These are phyloP conservation scores for Parazoanthus swiftii DNA, from an alignment of 92 coral and sea anemone genomes.

Conservation along the genomic window DNA sequence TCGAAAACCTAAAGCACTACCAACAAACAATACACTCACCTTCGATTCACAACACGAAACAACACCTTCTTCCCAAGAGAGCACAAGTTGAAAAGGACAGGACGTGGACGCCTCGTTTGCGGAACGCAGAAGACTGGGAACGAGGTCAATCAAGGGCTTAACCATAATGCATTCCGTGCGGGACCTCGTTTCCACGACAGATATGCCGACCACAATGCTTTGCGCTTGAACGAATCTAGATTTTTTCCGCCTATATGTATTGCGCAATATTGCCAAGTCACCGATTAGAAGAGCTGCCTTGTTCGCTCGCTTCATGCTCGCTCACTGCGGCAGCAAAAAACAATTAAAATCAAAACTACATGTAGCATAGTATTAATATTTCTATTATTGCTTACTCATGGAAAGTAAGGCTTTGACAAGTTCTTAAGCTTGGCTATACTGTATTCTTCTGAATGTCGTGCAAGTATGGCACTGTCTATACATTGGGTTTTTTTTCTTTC, in stretches of 20 bases:
- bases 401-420: constrained; percentile 41
- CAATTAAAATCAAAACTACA: too few species aligned
- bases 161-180: background rate
- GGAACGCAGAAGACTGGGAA: constrained; percentile 4
- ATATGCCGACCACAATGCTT: too few species aligned
- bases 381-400: too few species aligned
- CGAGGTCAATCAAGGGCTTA: constrained; percentile 6
- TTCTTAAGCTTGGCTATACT: constrained; percentile 45
- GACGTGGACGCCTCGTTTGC: constrained; percentile 11
- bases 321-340: background rate
- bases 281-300: too few species aligned
- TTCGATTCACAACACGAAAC: constrained; percentile 1
- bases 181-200: too few species aligned
- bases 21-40: constrained; percentile 8
- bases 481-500: constrained; percentile 25
- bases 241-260: too few species aligned
- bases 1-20: constrained; percentile 8
- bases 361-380: too few species aligned
- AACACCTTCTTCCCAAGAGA: constrained; percentile 9
- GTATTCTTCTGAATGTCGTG: constrained; percentile 20
- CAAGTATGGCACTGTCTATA: background rate
- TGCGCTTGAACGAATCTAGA: too few species aligned
- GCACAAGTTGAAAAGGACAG: too few species aligned
- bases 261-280: too few species aligned
- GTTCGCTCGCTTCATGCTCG: background rate